These are phyloP conservation scores for Heteromyza rotundicornis DNA, from an alignment of 2,888 invertebrate genomes.

Conservation along the genomic window DNA sequence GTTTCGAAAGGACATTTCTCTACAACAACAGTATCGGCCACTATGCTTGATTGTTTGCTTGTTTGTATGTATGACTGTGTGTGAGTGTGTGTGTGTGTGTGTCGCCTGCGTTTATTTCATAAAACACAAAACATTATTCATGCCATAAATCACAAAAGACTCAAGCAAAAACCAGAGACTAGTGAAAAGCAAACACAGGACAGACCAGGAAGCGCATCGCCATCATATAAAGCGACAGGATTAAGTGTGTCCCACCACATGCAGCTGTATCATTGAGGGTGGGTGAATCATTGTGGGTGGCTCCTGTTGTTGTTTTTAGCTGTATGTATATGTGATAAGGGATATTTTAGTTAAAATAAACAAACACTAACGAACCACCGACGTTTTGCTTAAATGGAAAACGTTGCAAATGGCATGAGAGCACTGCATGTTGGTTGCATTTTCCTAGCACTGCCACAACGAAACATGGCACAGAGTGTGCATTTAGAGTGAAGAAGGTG, in stretches of 20 bases:
- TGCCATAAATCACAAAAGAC: constrained; percentile 39
- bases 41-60: too few relatives aligned
- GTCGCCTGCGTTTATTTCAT: not conserved
- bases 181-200: not conserved
- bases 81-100: constrained; percentile 6
- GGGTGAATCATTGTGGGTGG: too few relatives aligned
- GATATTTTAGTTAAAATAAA: not conserved
- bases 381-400: too few relatives aligned
- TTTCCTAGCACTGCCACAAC: too few relatives aligned
- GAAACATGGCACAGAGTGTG: too few relatives aligned
- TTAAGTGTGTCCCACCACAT: not conserved
- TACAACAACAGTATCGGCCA: not conserved
- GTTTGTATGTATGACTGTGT: too few relatives aligned
- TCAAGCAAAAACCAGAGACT: constrained; percentile 13
- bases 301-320: not conserved
- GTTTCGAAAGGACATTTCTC: not conserved
- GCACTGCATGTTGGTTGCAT: too few relatives aligned
- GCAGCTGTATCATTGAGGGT: too few relatives aligned
- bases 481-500: too few relatives aligned
- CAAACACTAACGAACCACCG: not conserved
- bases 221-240: not conserved
- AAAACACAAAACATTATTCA: constrained; percentile 32
- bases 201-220: not conserved
- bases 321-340: not conserved
- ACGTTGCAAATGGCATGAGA: too few relatives aligned